Conservation (phyloP, 2,113 vertebrate genomes). For the Mungos mungo region DNA sequence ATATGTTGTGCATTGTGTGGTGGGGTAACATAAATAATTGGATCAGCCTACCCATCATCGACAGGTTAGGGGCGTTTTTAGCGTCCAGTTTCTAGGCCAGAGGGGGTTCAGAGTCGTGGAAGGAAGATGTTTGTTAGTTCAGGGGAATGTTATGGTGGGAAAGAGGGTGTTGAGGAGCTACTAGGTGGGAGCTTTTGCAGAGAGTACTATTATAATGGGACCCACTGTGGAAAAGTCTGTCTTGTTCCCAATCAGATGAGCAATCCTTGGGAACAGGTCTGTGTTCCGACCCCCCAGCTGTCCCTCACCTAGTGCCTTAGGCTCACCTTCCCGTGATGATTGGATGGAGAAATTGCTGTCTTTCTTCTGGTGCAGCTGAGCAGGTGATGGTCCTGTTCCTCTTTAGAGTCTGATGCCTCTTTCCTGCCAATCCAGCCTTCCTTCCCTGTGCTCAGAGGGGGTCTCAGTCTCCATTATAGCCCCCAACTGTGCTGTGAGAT, state of each 20-base stretch:
- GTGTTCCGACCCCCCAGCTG: background rate
- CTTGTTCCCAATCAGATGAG: background rate
- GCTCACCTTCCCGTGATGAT: background rate
- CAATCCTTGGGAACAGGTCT: background rate
- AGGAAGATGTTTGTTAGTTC: background rate
- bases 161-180: background rate
- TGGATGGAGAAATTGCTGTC: background rate
- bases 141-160: background rate
- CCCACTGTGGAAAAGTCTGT: background rate
- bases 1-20: background rate
- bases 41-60: background rate
- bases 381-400: background rate
- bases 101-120: background rate
- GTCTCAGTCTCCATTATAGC: background rate
- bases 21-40: background rate
- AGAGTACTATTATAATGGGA: background rate
- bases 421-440: background rate
- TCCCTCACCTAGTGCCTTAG: background rate
- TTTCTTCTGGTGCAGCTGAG: background rate
- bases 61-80: background rate
- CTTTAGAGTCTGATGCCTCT: background rate
- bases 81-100: background rate
- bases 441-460: background rate
- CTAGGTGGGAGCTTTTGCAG: background rate
- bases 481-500: background rate